These are phyloP conservation scores for Xenus cinereus DNA, from an alignment of 2,113 vertebrate species.

Conservation along the genomic window DNA sequence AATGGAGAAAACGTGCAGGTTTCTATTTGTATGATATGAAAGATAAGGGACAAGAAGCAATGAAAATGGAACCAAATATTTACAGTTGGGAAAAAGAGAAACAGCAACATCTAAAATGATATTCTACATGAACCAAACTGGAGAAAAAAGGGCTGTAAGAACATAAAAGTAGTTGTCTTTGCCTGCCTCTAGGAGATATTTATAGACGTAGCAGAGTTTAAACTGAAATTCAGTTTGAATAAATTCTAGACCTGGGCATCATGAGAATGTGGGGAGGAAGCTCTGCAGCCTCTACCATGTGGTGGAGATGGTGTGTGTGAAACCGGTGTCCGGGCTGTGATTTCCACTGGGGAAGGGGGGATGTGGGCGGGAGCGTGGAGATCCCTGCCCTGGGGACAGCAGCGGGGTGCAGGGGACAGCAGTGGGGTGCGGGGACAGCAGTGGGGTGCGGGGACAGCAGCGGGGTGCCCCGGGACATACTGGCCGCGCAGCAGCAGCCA, in stretches of 20 bases:
- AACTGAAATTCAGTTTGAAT: background rate
- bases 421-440: no score
- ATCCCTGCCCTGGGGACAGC: rapidly evolving
- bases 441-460: no score
- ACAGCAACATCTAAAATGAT: background rate
- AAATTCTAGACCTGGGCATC: background rate
- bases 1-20: slow-evolving; percentile 4
- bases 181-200: background rate
- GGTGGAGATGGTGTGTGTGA: background rate
- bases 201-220: background rate
- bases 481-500: background rate
- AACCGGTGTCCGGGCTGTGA: rapidly evolving
- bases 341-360: background rate
- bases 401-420: background rate
- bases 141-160: background rate
- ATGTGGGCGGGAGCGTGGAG: background rate
- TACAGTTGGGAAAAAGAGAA: slow-evolving; percentile 35
- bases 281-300: background rate
- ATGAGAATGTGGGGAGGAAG: background rate
- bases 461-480: background rate
- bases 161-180: background rate
- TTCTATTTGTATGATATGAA: slow-evolving; percentile 50
- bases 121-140: background rate
- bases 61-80: slow-evolving; percentile 48
- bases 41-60: slow-evolving; percentile 30